Percentiles rank a stretch among this genome's conserved stretches.
Evolutionary conservation across 1,140 invertebrate species (phyloP).

Genomic region (Bombus picipes): DNA sequence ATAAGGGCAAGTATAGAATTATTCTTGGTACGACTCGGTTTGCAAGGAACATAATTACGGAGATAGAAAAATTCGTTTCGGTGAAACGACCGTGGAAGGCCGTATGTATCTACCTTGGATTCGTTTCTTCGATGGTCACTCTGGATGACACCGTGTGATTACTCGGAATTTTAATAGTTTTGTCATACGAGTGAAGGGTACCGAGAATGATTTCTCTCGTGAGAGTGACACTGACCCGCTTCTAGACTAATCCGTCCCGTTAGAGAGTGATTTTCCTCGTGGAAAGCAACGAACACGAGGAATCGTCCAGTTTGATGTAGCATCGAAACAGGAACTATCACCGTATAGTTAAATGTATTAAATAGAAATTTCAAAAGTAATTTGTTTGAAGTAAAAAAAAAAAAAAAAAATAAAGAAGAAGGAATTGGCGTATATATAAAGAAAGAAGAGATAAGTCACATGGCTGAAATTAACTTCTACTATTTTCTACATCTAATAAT

Average conservation of each 20-base stretch:
- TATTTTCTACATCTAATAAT: no score
- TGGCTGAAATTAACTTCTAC: no score
- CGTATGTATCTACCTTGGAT: slow-evolving; percentile 32
- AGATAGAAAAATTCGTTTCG: neutral
- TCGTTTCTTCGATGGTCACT: slow-evolving; percentile 38
- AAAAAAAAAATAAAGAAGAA: no score
- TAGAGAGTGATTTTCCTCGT: slow-evolving; percentile 36
- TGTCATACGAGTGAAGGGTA: slow-evolving; percentile 51
- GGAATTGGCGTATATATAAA: no score
- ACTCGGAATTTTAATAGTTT: slow-evolving; percentile 59
- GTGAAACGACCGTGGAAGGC: neutral
- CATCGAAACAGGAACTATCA: neutral
- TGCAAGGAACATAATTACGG: neutral
- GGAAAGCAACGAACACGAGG: neutral
- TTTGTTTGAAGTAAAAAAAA: neutral
- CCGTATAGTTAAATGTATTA: no score
- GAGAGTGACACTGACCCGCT: slow-evolving; percentile 58
- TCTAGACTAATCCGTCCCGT: slow-evolving; percentile 30
- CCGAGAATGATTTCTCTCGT: slow-evolving; percentile 47
- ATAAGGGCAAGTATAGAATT: neutral
- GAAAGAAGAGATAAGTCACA: no score
- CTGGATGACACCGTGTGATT: slow-evolving; percentile 35
- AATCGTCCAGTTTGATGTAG: neutral
- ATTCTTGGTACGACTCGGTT: neutral
- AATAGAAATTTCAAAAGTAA: neutral